Conservation (phyloP, 2,797 vertebrate genomes). For the Kryptopterus vitreolus region DNA sequence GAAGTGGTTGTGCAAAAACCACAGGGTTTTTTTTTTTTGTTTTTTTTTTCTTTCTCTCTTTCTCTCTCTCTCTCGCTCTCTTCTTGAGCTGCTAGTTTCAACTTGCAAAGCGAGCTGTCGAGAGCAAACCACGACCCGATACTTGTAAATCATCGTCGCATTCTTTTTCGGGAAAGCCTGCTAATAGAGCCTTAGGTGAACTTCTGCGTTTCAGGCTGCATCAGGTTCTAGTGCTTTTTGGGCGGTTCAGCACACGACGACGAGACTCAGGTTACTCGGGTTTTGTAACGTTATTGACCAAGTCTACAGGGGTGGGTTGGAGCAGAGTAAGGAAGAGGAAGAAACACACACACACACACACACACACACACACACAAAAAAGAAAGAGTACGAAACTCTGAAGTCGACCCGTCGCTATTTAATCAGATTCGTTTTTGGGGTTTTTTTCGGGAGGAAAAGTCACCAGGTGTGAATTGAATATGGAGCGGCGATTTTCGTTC, state of each 20-base stretch:
- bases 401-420: conserved; percentile 31
- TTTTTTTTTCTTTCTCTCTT: no score
- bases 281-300: conserved; percentile 56
- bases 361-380: no score
- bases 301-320: conserved; percentile 69
- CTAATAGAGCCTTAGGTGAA: background rate
- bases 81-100: conserved; percentile 73
- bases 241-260: conserved; percentile 24
- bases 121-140: conserved; percentile 40
- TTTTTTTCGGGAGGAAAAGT: conserved; percentile 10
- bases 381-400: conserved; percentile 51
- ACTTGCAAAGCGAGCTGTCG: conserved; percentile 53
- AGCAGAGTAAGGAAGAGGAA: conserved; percentile 78
- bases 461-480: conserved; percentile 52
- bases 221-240: background rate
- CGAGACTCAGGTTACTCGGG: conserved; percentile 42
- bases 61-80: no score
- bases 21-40: conserved; percentile 59
- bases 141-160: conserved; percentile 23
- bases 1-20: conserved; percentile 79
- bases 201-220: background rate
- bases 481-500: conserved; percentile 54
- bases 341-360: conserved; percentile 65
- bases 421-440: conserved; percentile 10
- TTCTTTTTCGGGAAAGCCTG: conserved; percentile 11